These are phyloP conservation scores for Sesamia nonagrioides DNA, from an alignment of 1,140 invertebrate genomes.

Conservation along the genomic window DNA sequence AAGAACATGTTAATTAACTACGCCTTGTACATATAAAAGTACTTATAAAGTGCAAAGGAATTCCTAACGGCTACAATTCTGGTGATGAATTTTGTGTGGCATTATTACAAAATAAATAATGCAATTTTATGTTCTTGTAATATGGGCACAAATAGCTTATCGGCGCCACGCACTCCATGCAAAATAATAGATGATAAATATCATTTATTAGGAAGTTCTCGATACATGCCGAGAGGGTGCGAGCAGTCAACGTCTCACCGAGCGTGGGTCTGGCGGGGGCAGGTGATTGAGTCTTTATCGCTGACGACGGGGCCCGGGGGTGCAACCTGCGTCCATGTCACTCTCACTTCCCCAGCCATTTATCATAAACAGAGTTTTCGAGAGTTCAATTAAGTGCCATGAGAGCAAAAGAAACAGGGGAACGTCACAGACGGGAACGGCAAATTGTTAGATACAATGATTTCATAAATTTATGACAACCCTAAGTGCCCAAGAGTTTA, in stretches of 20 bases:
- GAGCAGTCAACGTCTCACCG: slow-evolving; percentile 39
- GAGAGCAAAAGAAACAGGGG: slow-evolving; percentile 31
- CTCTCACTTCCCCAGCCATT: slow-evolving; percentile 59
- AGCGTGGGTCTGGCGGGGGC: slow-evolving; percentile 60
- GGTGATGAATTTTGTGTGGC: no score
- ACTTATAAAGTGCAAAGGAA: no score
- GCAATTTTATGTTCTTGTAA: neutral
- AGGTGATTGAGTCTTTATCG: slow-evolving; percentile 71
- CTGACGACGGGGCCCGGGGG: slow-evolving; percentile 54
- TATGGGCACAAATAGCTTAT: slow-evolving; percentile 48
- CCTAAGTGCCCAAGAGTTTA: neutral
- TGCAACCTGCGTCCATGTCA: slow-evolving; percentile 62
- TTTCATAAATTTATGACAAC: slow-evolving; percentile 9
- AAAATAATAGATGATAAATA: slow-evolving; percentile 63
- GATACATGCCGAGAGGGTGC: slow-evolving; percentile 50
- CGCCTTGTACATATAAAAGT: no score
- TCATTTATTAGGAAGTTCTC: slow-evolving; percentile 55
- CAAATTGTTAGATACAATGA: slow-evolving; percentile 28
- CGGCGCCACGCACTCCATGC: slow-evolving; percentile 55
- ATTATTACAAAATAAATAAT: neutral
- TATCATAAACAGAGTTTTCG: slow-evolving; percentile 56
- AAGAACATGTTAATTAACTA: no score
- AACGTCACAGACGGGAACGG: slow-evolving; percentile 16
- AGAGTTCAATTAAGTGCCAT: slow-evolving; percentile 38
- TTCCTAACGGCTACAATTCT: no score